Base-by-base conservation (phyloP, 2,797 vertebrate species). In the Acomys russatus region DNA sequence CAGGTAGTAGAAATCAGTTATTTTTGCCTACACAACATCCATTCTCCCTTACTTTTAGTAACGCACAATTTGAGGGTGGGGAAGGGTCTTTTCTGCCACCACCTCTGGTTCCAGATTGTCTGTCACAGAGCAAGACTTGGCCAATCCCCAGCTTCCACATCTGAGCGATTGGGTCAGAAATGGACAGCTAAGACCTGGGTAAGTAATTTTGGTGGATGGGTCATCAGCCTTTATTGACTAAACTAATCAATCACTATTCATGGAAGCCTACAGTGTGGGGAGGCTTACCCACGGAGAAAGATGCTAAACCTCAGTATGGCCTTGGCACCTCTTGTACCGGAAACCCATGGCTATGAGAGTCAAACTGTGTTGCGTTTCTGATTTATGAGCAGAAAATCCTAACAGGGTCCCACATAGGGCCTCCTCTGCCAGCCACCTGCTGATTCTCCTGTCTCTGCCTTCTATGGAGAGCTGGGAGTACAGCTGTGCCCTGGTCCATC, bases 311-410 rank as follows among this genome's bases (percentile, higher is more conserved):
- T 68, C 49, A 0, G 49, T 17, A 71, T 4, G 35, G 70, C 54
- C 30, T 93, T 74, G 33, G 68, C 94, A 71, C n/a, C 38, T 90
- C n/a, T 85, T 33, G 18, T 87, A 22, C 66, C 76, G 94, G 87
- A 94, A 95, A 56, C 77, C 56, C 56, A 9, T 11, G 5, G 22
- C 61, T 76, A 92, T 1, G 17, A 66, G 9, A 79, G 59, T 12
- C 63, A 33, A 15, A 54, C 0, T 35, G 77, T 83, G 49, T 30
- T 82, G 68, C 44, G n/a, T 74, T 92, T 96, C 68, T 93, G 18
- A 28, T 74, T 91, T 92, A 38, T 1, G 71, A 73, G 56, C 33
- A 49, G 28, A 61, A 94, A 54, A 35, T 23, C 77, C 63, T n/a
- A 51, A 73, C 8, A 28, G 14, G 64, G 51, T 12, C 28, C 35